Evolutionary conservation across 2,888 invertebrate species (phyloP), one percentile per base, ranked within the genome.

Genomic region (Machimus rusticus): DNA sequence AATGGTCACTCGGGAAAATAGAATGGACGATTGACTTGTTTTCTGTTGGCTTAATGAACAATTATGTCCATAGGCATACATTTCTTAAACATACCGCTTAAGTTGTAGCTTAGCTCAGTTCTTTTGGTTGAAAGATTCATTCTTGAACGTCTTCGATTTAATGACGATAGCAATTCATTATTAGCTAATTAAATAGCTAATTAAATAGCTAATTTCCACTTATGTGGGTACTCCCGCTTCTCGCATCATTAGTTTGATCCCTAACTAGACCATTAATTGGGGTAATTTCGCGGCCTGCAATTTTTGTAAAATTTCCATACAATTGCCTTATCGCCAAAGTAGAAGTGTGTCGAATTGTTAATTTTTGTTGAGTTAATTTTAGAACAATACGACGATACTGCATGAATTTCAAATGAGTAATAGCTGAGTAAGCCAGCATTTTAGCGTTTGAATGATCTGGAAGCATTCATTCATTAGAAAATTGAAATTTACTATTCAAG

Each of bases 381-480:
- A 51, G 79, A 79, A 79, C 79, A 28, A 28, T 51, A 55, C 28
- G 28, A 16, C 8, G 79, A 46, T 34, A 31, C 79, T 23, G 23
- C 31, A 9, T 79, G 79, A 46, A 79, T 79, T 79, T 19, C 16
- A 79, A 79, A 78, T 78, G 46, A 78, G 78, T 66, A 66, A 57
- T 57, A 1, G 57, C 16, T 51, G 16, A n/a, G n/a, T 51, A 51
- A 51, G 51, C n/a, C n/a, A 5, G n/a, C 12, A 46, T 46, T 46
- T 16, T 3, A 46, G n/a, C 51, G 6, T 66, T 8, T n/a, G 55
- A 19, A 8, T 28, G 28, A 66, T 66, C 12, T 66, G 66, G 19
- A 23, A 28, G 66, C 66, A 28, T 12, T 66, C 23, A 12, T 28
- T 66, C 66, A 66, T 19, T 66, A 51, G 16, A 23, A 66, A 28